Evolutionary conservation across 2,797 vertebrate species (phyloP).

Genomic region (Tenualosa ilisha): DNA sequence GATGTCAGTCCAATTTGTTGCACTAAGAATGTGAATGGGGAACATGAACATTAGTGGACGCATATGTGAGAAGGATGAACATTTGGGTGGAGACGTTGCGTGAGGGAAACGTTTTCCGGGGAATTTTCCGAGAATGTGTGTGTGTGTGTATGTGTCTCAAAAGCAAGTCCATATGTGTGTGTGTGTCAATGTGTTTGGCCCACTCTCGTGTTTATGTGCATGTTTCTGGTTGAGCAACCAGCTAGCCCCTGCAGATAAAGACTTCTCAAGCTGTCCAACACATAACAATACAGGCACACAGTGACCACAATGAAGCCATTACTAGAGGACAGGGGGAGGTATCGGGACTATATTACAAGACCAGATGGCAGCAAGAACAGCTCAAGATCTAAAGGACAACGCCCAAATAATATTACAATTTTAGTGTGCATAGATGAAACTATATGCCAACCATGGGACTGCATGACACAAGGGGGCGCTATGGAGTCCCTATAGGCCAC

Average conservation of each 20-base stretch:
- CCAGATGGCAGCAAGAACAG: conserved; percentile 6
- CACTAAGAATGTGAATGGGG: background rate
- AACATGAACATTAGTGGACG: background rate
- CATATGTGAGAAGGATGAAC: conserved; percentile 2
- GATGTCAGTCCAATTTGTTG: background rate
- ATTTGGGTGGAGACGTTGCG: background rate
- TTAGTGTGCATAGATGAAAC: too few species aligned
- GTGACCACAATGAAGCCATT: conserved; percentile 13
- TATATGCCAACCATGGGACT: too few species aligned
- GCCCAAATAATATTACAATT: background rate
- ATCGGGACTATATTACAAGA: background rate
- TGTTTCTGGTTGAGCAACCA: background rate
- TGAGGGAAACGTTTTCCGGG: background rate
- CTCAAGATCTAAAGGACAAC: background rate
- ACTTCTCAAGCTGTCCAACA: conserved; percentile 1
- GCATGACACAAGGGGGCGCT: too few species aligned
- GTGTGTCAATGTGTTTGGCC: background rate
- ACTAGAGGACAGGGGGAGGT: background rate
- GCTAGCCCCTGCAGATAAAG: background rate
- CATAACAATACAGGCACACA: background rate
- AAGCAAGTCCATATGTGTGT: background rate
- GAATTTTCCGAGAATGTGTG: background rate
- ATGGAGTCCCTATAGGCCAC: too few species aligned
- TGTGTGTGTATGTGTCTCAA: background rate
- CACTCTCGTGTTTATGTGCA: background rate